Percentiles rank a stretch among this genome's conserved stretches.
Evolutionary conservation across 1,140 invertebrate species (phyloP).

Genomic region (Neodiprion fabricii): DNA sequence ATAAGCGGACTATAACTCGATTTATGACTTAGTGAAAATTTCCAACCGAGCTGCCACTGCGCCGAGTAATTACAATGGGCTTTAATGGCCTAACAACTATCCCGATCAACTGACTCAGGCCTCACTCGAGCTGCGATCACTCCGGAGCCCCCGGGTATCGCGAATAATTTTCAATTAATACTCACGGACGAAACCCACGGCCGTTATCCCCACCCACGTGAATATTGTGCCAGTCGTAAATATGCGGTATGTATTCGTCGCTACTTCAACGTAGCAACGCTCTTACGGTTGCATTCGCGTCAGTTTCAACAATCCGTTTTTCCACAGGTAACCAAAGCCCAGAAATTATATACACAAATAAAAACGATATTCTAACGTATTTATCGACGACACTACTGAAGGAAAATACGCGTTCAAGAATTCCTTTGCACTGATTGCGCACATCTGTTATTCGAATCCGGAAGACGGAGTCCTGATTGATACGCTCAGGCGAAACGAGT

Average conservation of each 20-base stretch:
- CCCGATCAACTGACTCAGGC: conserved; percentile 1
- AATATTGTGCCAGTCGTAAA: neutral
- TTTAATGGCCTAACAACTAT: conserved; percentile 7
- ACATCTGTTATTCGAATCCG: too few species aligned
- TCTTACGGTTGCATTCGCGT: too few species aligned
- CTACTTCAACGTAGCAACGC: neutral
- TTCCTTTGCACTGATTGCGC: too few species aligned
- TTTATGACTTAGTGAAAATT: neutral
- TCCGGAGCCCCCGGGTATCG: neutral
- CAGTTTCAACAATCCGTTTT: too few species aligned
- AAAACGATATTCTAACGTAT: too few species aligned
- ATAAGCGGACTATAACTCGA: neutral
- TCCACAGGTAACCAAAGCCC: too few species aligned
- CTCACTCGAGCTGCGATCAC: neutral
- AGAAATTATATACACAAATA: too few species aligned
- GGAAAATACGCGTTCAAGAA: too few species aligned
- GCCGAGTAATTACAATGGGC: neutral
- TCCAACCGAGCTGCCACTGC: neutral
- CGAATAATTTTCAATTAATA: conserved; percentile 8
- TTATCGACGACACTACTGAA: too few species aligned
- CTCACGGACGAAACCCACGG: neutral
- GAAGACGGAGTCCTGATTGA: too few species aligned
- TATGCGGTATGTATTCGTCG: neutral
- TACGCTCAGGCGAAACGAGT: too few species aligned
- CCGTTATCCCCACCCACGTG: too few species aligned